Conservation (phyloP, 2,113 vertebrate species). For the Hyla sarda region DNA sequence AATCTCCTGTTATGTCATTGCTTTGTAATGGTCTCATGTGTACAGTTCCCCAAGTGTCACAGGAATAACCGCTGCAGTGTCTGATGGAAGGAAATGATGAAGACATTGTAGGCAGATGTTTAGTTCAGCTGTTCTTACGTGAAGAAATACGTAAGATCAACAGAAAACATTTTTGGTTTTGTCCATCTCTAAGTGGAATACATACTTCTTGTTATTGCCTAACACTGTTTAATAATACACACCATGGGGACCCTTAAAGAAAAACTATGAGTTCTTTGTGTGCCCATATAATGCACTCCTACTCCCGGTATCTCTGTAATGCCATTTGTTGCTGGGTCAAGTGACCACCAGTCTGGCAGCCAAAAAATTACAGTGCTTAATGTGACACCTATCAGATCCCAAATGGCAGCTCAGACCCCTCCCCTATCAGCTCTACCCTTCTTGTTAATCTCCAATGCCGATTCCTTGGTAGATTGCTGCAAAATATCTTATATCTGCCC, state of each 20-base stretch:
- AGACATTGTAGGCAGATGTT: slow-evolving; percentile 55
- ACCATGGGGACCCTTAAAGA: not conserved
- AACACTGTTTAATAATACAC: not conserved
- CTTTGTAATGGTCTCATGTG: slow-evolving; percentile 38
- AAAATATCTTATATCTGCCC: too few relatives aligned
- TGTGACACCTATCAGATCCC: too few relatives aligned
- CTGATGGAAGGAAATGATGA: slow-evolving; percentile 46
- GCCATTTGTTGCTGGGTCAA: too few relatives aligned
- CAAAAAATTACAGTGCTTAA: too few relatives aligned
- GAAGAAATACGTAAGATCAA: slow-evolving; percentile 18
- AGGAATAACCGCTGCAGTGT: slow-evolving; percentile 10
- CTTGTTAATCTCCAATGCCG: too few relatives aligned
- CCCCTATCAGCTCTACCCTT: too few relatives aligned
- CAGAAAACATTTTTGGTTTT: not conserved
- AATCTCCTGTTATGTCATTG: slow-evolving; percentile 51
- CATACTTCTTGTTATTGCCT: not conserved
- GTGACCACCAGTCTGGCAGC: too few relatives aligned
- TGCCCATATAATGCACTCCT: too few relatives aligned
- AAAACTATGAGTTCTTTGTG: too few relatives aligned
- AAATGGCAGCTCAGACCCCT: too few relatives aligned
- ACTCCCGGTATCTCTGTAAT: too few relatives aligned
- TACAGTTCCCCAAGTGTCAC: slow-evolving; percentile 47
- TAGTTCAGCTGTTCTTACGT: slow-evolving; percentile 56
- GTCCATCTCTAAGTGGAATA: not conserved
- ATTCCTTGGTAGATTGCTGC: too few relatives aligned